Evolutionary conservation across 2,888 invertebrate genomes (phyloP).

Genomic region (Andrena minutula): DNA sequence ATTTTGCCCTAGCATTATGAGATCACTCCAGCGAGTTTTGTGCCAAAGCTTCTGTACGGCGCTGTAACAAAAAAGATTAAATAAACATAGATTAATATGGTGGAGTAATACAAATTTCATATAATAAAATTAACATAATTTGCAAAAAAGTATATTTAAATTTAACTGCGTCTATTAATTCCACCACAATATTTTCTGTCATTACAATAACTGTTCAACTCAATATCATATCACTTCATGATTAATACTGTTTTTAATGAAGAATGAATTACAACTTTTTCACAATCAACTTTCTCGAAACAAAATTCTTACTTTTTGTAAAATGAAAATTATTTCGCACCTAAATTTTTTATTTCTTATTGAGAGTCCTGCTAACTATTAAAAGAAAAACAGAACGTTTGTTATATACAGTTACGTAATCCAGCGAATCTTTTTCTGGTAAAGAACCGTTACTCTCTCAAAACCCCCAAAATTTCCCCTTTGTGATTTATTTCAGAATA

Average conservation of each 20-base stretch:
- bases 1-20: slow-evolving; percentile 34
- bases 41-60: neutral
- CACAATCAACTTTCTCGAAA: too few relatives aligned
- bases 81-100: neutral
- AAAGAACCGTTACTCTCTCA: slow-evolving; percentile 38
- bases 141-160: neutral
- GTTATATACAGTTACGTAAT: neutral
- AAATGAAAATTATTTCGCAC: too few relatives aligned
- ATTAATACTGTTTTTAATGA: too few relatives aligned
- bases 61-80: slow-evolving; percentile 47
- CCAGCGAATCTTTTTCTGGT: neutral
- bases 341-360: too few relatives aligned
- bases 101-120: neutral
- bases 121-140: neutral
- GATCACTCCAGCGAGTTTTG: slow-evolving; percentile 36
- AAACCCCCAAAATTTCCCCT: slow-evolving; percentile 25
- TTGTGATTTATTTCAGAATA: slow-evolving; percentile 61
- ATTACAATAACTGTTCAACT: too few relatives aligned
- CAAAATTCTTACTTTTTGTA: too few relatives aligned
- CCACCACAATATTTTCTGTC: too few relatives aligned
- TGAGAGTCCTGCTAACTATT: neutral
- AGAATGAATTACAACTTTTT: too few relatives aligned
- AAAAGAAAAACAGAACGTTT: too few relatives aligned
- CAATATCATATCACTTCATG: too few relatives aligned
- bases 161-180: too few relatives aligned